Evolutionary conservation across 1,140 invertebrate species (phyloP).

Genomic region (Pseudomyrmex dendroicus): DNA sequence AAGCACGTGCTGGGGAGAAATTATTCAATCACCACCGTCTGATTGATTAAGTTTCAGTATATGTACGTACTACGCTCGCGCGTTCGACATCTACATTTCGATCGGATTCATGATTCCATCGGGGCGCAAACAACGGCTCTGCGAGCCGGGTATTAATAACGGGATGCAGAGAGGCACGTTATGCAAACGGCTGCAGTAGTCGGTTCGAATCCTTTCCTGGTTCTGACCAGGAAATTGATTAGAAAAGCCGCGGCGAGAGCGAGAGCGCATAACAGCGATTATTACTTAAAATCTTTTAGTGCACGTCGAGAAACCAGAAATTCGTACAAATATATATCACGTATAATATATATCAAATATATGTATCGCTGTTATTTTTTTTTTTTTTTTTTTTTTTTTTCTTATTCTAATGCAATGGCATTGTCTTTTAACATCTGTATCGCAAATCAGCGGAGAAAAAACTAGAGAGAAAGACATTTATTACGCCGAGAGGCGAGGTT

Average conservation of each 20-base stretch:
- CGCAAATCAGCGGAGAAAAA: background rate
- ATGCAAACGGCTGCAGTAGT: conserved; percentile 60
- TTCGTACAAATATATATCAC: conserved; percentile 21
- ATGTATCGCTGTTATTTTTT: background rate
- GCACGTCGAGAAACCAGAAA: conserved; percentile 5
- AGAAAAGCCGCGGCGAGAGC: conserved; percentile 40
- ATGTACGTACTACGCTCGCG: background rate
- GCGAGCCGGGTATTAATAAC: conserved; percentile 35
- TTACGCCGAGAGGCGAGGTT: background rate
- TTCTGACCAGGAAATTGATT: conserved; percentile 67
- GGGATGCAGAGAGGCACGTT: conserved; percentile 54
- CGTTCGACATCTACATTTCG: conserved; percentile 34
- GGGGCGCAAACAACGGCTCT: background rate
- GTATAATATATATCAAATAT: no score
- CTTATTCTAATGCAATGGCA: background rate
- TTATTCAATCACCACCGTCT: conserved; percentile 35
- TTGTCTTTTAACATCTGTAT: conserved; percentile 2
- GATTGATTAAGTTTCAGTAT: conserved; percentile 13
- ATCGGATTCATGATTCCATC: conserved; percentile 30
- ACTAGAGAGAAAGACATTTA: conserved; percentile 5
- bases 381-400: conserved; percentile 43
- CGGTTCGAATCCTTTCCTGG: conserved; percentile 53
- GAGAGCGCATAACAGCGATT: conserved; percentile 19
- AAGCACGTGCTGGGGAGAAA: conserved; percentile 3
- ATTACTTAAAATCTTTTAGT: conserved; percentile 10